Evolutionary conservation across 2,888 invertebrate species (phyloP), one percentile per base, ranked within the genome.

Genomic region (Microplitis deprimator): DNA sequence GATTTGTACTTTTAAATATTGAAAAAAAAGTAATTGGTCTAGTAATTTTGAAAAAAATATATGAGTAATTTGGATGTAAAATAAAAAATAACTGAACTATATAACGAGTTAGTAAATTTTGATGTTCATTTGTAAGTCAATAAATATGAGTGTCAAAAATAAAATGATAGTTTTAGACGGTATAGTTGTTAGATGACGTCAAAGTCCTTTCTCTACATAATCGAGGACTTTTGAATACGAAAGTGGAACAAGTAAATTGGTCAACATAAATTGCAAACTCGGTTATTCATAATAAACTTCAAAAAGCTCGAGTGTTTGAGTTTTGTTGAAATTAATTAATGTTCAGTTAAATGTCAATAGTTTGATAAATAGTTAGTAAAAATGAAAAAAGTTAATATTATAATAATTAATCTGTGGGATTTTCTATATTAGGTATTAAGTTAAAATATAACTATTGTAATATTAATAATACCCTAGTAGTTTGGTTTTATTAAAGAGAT

Each of bases 171-270:
- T 3, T 29, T 29, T 29, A 29, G 29, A 3, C 13, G 60, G 16
- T 29, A 4, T 60, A 60, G 17, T n/a, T 13, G 20, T 20, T 29
- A 29, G 29, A 70, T 16, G 39, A 39, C n/a, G 68, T 38, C 16
- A 68, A 16, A 68, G 61, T 72, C 60, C 62, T 72, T 72, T 72
- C 61, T 16, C 62, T 62, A 72, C 62, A 62, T 72, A 72, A 72
- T 72, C 61, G 62, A 72, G 62, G 62, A 62, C 40, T 72, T 38
- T 61, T 40, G 71, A 72, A 61, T 72, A 72, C 40, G 40, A 62
- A 40, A 61, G 62, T 62, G 62, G 71, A 72, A 60, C 39, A 62
- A 17, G 61, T 72, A 72, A 62, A 72, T 72, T 72, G 71, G 71
- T 16, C 40, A 62, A 38, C 40, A 72, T 62, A 72, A 72, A 72